phyloP scores from a whole-genome alignment of 2,113 vertebrate genomes.

The Menura novaehollandiae region DNA sequence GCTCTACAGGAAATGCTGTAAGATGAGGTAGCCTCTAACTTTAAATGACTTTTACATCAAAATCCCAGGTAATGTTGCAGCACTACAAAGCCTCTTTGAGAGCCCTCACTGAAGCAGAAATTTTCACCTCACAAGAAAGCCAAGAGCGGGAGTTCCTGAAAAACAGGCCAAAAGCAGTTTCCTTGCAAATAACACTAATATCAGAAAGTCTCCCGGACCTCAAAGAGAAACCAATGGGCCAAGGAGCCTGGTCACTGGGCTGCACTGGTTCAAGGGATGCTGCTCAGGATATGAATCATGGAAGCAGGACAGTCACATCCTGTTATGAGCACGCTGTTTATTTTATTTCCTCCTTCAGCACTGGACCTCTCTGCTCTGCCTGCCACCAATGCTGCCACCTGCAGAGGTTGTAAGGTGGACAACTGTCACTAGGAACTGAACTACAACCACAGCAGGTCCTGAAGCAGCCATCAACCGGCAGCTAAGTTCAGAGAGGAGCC shows the following conservation, averaged over 20 bases:
- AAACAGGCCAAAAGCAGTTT: not conserved
- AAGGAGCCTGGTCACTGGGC: not conserved
- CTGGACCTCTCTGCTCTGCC: not conserved
- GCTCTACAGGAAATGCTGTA: not conserved
- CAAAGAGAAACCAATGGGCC: not conserved
- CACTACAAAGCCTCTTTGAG: not conserved
- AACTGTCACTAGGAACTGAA: not conserved
- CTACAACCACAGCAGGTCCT: not conserved
- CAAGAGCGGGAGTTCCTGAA: not conserved
- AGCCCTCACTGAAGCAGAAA: not conserved
- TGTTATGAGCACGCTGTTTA: not conserved
- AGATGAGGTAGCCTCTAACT: not conserved
- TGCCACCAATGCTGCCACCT: not conserved
- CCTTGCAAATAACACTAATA: not conserved
- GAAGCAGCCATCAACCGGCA: not conserved
- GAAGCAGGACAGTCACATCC: not conserved
- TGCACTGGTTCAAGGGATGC: not conserved
- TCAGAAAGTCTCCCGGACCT: not conserved
- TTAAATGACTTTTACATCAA: not conserved
- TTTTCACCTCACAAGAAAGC: not conserved
- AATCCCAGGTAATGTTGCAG: not conserved
- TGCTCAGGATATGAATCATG: slow-evolving; percentile 36
- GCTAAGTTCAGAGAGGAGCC: not conserved
- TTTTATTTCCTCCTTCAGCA: slow-evolving; percentile 8
- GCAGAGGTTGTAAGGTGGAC: not conserved